Base-by-base conservation (phyloP, 2,797 vertebrate species). In the Odontamblyopus lacepedii region DNA sequence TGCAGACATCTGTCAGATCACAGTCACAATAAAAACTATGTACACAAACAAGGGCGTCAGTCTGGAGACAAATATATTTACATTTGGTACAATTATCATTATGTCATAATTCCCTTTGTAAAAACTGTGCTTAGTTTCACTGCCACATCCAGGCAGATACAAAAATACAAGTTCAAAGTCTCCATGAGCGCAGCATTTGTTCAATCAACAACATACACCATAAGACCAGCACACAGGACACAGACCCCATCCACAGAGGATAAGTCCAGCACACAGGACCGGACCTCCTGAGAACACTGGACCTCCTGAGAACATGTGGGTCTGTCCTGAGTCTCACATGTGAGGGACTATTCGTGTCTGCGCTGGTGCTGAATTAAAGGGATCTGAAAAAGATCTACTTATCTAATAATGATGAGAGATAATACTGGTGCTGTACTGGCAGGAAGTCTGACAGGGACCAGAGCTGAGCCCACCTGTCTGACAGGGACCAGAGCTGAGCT, bases 81-180 rank as follows among this genome's bases (percentile, higher is more conserved):
- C 88, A 91, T 3, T 68, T 76, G 50, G 44, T 79, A 70, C 57
- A 63, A 59, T 67, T 38, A 38, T 38, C 35, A 38, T 35, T 51
- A 59, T 73, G 70, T 38, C 79, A 85, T 82, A 27, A 35, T 78
- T 93, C 90, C 89, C 85, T 93, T 93, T 89, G 70, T 82, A 79
- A 83, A 81, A 85, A 83, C 83, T 79, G 78, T 77, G 78, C 74
- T 85, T 76, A 78, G 70, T 68, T 64, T 72, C 78, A 19, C 78
- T 29, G 69, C 60, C 32, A 85, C 57, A 23, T 75, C 38, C 68
- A 69, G 71, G 82, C 75, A 67, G 66, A 63, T 83, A 88, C 51
- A 90, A 88, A 83, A 89, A 83, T 78, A 85, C 80, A 83, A 41
- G 63, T 57, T 64, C 29, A 64, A 63, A 65, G 63, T 60, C 68